Conservation (phyloP, 2,888 invertebrate species). For the Arge pagana region DNA sequence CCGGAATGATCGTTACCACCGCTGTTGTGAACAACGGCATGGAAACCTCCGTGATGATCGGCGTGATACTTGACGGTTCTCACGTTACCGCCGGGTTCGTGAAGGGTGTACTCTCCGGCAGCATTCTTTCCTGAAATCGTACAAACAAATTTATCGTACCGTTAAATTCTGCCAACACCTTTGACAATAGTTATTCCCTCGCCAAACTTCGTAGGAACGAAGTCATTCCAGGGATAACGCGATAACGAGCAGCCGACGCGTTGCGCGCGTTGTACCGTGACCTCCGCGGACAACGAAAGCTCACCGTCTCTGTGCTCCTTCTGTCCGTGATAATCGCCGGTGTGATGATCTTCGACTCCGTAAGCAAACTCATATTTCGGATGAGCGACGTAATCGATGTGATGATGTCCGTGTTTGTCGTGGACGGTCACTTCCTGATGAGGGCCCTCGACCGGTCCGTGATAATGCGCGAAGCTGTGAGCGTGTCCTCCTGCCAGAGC, state of each 20-base stretch:
- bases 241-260: too few relatives aligned
- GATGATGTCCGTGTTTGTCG: constrained; percentile 48
- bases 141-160: constrained; percentile 2
- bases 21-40: constrained; percentile 53
- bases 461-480: constrained; percentile 52
- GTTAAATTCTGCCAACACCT: too few relatives aligned
- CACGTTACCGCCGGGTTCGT: constrained; percentile 55
- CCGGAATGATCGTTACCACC: constrained; percentile 52
- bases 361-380: constrained; percentile 49
- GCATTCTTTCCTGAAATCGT: constrained; percentile 45
- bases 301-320: constrained; percentile 54
- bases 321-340: constrained; percentile 54
- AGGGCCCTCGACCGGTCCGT: constrained; percentile 51
- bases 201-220: too few relatives aligned
- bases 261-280: too few relatives aligned
- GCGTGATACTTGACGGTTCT: constrained; percentile 51
- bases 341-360: constrained; percentile 49
- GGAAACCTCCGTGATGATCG: constrained; percentile 55
- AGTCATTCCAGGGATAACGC: constrained; percentile 9
- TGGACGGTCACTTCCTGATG: constrained; percentile 43
- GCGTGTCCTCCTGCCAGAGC: constrained; percentile 50
- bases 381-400: constrained; percentile 47
- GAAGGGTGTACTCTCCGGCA: constrained; percentile 54
- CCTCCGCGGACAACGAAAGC: too few relatives aligned
- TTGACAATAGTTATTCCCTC: too few relatives aligned